Conservation (phyloP, 2,797 vertebrate species). For the Paedocypris micromegethes region DNA sequence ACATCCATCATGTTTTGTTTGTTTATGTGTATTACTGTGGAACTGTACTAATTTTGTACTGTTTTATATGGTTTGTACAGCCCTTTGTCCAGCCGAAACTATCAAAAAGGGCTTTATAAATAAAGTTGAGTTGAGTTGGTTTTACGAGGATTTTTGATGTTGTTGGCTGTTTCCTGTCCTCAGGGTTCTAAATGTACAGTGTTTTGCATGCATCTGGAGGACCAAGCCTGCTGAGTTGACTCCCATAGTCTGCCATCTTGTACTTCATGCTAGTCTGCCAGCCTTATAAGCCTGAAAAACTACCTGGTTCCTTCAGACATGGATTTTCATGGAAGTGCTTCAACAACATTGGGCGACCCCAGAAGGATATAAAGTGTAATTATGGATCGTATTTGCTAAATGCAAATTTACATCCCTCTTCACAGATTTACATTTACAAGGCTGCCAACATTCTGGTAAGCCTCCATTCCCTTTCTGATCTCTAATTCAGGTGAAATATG, state of each 20-base stretch:
- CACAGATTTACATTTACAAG: not conserved
- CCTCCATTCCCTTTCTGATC: slow-evolving; percentile 6
- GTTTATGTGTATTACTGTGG: too few species aligned
- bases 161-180: slow-evolving; percentile 33
- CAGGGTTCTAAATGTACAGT: slow-evolving; percentile 3
- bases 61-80: too few species aligned
- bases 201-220: slow-evolving; percentile 24
- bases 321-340: slow-evolving; percentile 31
- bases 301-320: slow-evolving; percentile 28
- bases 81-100: too few species aligned
- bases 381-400: slow-evolving; percentile 9
- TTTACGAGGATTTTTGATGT: too few species aligned
- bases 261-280: slow-evolving; percentile 39
- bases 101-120: too few species aligned
- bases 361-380: slow-evolving; percentile 11
- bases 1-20: too few species aligned
- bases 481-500: slow-evolving; percentile 9
- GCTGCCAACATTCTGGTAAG: not conserved
- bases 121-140: too few species aligned
- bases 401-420: not conserved
- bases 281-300: slow-evolving; percentile 20
- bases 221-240: slow-evolving; percentile 15
- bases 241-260: slow-evolving; percentile 27
- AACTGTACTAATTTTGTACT: too few species aligned
- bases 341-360: slow-evolving; percentile 3